Evolutionary conservation across 2,888 invertebrate genomes (phyloP), one percentile per base, ranked within the genome.

Genomic region (Listrodromus nycthemerus): DNA sequence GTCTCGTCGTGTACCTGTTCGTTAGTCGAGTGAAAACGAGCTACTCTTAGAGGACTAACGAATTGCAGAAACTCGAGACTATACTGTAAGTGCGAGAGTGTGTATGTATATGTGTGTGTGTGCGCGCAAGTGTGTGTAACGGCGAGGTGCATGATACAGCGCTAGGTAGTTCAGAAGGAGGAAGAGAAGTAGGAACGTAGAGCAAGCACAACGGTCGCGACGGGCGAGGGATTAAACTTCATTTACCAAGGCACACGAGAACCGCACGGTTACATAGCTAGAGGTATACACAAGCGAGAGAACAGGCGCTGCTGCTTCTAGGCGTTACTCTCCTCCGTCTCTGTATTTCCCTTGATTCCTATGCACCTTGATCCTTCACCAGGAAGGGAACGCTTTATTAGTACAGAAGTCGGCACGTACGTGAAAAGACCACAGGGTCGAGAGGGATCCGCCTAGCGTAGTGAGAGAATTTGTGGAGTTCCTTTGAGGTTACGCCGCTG

Each of bases 1-100:
- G 61, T 79, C 55, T 30, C 27, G 30, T 79, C 58, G 71, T 61
- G 61, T 71, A 73, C 71, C 52, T 79, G 61, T 84, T 84, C 71
- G 75, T 84, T 84, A 82, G 77, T 55, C 73, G 69, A 80, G 67
- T 65, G 74, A 75, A 69, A 65, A 55, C 45, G 74, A 45, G 61
- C 45, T 19, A 37, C 73, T 80, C 74, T 41, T 19, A 55, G 50
- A 33, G 52, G 52, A 76, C 70, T 82, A 79, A 84, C 79, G 70
- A 84, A 84, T 82, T 79, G 78, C 66, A 24, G 71, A 76, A 79
- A 76, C 75, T 66, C 41, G 71, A 33, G 45, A 69, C 13, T 70
- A 37, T 58, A 50, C 41, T 70, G 65, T 80, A 10, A 24, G 41
- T 19, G 66, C 58, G 13, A 24, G 41, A 13, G 66, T 67, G 13